Evolutionary conservation across 2,797 vertebrate genomes (phyloP).

Genomic region (Ceyx erithaca): DNA sequence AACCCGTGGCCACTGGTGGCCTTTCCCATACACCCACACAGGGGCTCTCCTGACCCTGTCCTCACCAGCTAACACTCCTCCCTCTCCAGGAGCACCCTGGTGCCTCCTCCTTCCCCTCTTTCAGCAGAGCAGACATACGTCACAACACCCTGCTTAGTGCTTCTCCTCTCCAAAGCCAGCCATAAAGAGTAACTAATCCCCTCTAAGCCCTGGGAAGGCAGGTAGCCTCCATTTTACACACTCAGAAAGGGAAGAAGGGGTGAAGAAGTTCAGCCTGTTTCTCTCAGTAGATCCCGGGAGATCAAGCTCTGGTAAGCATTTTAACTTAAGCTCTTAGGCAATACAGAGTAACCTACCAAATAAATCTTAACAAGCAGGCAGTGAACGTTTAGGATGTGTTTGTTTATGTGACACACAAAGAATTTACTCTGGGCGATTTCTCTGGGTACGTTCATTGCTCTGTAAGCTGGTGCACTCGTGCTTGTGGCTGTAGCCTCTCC

Average conservation of each 20-base stretch:
- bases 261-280: conserved; percentile 16
- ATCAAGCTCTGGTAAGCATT: conserved; percentile 3
- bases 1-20: not conserved
- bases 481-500: conserved; percentile 18
- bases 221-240: not conserved
- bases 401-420: conserved; percentile 3
- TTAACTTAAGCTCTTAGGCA: conserved; percentile 6
- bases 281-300: not conserved
- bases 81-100: not conserved
- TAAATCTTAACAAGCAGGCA: not conserved
- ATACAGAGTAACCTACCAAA: conserved; percentile 2
- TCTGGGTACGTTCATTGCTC: not conserved
- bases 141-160: not conserved
- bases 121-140: not conserved
- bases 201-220: not conserved
- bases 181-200: conserved; percentile 4
- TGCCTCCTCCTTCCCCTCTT: not conserved
- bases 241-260: not conserved
- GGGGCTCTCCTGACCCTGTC: conserved; percentile 17
- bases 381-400: not conserved
- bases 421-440: conserved; percentile 20
- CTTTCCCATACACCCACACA: not conserved
- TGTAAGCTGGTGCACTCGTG: not conserved
- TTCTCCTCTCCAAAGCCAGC: conserved; percentile 26
- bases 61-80: not conserved